Conservation (phyloP, 1,140 invertebrate genomes). For the Lepidurus packardi region DNA sequence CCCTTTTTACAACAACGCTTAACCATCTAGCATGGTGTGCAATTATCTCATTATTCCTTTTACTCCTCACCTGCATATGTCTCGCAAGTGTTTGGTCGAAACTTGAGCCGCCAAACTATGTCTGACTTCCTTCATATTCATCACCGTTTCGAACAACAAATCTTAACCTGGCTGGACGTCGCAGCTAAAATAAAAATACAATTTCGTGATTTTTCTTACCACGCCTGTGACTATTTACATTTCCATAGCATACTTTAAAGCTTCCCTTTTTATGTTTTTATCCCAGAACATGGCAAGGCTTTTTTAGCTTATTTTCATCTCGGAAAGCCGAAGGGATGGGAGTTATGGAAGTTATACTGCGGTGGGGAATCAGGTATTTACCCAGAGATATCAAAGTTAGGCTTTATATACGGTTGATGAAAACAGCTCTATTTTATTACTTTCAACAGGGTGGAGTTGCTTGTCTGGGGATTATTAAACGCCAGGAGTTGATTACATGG, state of each 20-base stretch:
- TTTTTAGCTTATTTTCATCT: background rate
- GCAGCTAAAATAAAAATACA: background rate
- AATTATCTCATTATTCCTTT: background rate
- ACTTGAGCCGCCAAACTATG: background rate
- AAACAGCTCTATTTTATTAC: background rate
- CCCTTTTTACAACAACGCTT: background rate
- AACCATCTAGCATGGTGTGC: background rate
- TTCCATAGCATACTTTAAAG: no score
- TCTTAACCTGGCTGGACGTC: background rate
- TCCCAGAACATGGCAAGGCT: background rate
- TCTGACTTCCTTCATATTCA: background rate
- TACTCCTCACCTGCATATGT: background rate
- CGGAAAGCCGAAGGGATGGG: background rate
- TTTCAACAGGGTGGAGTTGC: background rate
- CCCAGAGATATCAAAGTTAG: background rate
- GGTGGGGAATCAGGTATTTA: background rate
- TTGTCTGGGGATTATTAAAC: background rate
- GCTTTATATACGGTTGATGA: background rate
- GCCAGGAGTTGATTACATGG: constrained; percentile 16
- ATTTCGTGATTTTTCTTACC: no score
- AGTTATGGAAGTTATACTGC: background rate
- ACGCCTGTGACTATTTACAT: no score
- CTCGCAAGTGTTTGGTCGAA: background rate
- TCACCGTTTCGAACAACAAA: background rate
- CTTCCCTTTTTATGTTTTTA: background rate